Evolutionary conservation across 2,797 vertebrate genomes (phyloP).

Genomic region (Toxotes lorentzi): DNA sequence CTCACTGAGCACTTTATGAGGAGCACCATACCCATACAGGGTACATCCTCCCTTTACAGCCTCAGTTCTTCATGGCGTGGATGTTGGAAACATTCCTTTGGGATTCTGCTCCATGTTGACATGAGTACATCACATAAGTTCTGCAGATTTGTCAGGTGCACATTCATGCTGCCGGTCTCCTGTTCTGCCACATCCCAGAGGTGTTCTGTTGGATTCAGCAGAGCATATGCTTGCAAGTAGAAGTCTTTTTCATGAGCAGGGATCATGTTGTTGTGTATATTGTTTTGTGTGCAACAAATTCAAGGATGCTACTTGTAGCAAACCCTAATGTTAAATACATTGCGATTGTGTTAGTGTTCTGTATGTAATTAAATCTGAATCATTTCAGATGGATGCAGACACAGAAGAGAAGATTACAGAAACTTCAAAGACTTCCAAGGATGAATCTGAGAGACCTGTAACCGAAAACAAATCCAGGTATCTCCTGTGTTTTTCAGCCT

Average conservation of each 20-base stretch:
- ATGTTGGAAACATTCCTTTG: not conserved
- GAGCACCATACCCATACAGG: no score
- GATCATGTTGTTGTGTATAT: not conserved
- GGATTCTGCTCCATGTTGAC: no score
- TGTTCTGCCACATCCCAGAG: no score
- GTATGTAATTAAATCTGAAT: conserved; percentile 20
- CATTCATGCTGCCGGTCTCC: no score
- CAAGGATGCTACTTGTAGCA: not conserved
- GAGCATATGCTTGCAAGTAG: not conserved
- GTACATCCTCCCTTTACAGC: no score
- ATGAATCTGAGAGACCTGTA: conserved; percentile 59
- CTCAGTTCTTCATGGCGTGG: no score
- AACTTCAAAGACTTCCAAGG: conserved; percentile 57
- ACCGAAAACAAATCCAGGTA: conserved; percentile 78
- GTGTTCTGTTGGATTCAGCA: not conserved
- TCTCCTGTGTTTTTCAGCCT: conserved; percentile 28
- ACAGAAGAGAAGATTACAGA: conserved; percentile 71
- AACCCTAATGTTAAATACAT: not conserved
- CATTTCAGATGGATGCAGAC: conserved; percentile 81
- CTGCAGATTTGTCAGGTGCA: not conserved
- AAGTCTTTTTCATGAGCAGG: not conserved
- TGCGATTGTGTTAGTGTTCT: not conserved
- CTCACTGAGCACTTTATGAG: no score
- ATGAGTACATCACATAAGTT: not conserved
- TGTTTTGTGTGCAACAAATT: not conserved